These are phyloP conservation scores for Perccottus glenii DNA, from an alignment of 2,113 vertebrate species.

Conservation along the genomic window DNA sequence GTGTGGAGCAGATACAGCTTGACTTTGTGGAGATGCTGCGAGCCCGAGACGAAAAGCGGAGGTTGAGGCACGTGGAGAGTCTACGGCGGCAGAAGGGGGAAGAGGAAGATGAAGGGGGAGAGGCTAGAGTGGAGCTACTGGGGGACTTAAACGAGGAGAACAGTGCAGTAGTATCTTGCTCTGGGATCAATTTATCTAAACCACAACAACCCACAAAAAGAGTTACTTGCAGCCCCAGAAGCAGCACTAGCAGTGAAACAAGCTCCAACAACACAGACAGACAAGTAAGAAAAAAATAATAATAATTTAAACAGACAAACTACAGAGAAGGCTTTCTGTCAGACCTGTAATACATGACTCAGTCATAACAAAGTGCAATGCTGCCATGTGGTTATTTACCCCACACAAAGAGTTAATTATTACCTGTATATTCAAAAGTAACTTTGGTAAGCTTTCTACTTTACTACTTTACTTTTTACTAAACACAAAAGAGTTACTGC, in stretches of 20 bases:
- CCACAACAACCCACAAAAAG: conserved; percentile 19
- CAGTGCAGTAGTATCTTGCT: background rate
- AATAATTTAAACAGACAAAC: background rate
- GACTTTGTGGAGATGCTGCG: conserved; percentile 77
- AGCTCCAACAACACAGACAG: conserved; percentile 15
- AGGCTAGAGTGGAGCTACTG: conserved; percentile 49
- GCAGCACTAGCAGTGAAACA: background rate
- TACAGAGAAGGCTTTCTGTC: too few species aligned
- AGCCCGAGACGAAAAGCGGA: conserved; percentile 72
- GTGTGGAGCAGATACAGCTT: conserved; percentile 63
- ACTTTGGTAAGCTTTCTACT: conserved; percentile 3
- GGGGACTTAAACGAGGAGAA: conserved; percentile 50
- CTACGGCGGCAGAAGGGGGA: conserved; percentile 67
- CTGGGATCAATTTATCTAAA: conserved; percentile 18
- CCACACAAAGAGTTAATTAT: conserved; percentile 69
- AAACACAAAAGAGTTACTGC: too few species aligned
- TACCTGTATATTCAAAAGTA: conserved; percentile 28
- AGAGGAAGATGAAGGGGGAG: conserved; percentile 39
- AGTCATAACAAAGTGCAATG: conserved; percentile 10
- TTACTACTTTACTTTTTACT: too few species aligned
- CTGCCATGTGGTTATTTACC: conserved; percentile 23
- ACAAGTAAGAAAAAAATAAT: conserved; percentile 41
- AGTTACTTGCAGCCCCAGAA: background rate
- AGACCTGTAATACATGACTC: conserved; percentile 17
- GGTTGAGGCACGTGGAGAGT: conserved; percentile 70